Conservation (phyloP, 2,888 invertebrate species). For the Capitulum mitella region DNA sequence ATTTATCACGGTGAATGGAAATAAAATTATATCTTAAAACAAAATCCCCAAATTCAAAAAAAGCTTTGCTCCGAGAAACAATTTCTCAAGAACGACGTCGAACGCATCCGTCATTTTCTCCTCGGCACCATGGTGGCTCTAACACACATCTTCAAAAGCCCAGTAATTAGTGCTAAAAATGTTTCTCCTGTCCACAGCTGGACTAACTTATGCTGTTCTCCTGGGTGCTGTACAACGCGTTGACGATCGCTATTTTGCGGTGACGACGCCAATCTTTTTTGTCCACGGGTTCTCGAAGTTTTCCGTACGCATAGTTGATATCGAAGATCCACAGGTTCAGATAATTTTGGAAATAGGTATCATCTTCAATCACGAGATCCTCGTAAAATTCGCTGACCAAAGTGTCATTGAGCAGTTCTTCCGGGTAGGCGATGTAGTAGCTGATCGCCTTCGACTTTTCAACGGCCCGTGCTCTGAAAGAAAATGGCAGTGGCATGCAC, state of each 20-base stretch:
- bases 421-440: slow-evolving; percentile 86
- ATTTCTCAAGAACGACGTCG: too few relatives aligned
- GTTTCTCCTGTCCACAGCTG: too few relatives aligned
- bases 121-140: too few relatives aligned
- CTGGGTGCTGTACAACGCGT: slow-evolving; percentile 75
- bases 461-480: slow-evolving; percentile 55
- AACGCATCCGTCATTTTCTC: too few relatives aligned
- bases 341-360: slow-evolving; percentile 65
- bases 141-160: too few relatives aligned
- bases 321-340: slow-evolving; percentile 70
- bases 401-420: slow-evolving; percentile 71
- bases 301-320: slow-evolving; percentile 67
- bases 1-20: too few relatives aligned
- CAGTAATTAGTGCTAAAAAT: too few relatives aligned
- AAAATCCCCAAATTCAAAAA: too few relatives aligned
- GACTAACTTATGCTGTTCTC: slow-evolving; percentile 83
- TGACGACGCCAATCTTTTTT: slow-evolving; percentile 80
- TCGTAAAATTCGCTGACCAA: slow-evolving; percentile 73
- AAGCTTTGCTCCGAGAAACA: too few relatives aligned
- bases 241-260: slow-evolving; percentile 73
- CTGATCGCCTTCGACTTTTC: slow-evolving; percentile 75
- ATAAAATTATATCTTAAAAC: too few relatives aligned
- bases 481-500: too few relatives aligned
- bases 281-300: slow-evolving; percentile 68
- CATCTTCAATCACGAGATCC: slow-evolving; percentile 60